Evolutionary conservation across 2,888 invertebrate genomes (phyloP), one percentile per base, ranked within the genome.

Genomic region (Limnephilus lunatus): DNA sequence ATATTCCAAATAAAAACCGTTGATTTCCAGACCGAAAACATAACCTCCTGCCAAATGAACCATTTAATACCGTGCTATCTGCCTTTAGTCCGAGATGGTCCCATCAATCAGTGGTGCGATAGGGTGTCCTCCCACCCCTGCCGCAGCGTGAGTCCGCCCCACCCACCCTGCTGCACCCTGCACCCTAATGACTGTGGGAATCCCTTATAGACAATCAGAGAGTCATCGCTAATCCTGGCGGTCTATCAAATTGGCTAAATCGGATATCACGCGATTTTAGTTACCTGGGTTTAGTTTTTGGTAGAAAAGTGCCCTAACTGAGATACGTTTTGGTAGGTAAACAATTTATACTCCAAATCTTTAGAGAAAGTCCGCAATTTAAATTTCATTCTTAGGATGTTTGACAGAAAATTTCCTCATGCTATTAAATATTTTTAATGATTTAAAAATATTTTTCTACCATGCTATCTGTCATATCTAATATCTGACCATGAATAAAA

Each of bases 141-240:
- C 81, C 85, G 88, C 85, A 44, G 80, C 68, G 81, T 44, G 81
- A 25, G 85, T 81, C 86, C 44, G 86, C 91, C 81, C 92, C 92
- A 25, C 53, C 48, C 53, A 25, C 53, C 48, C 53, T 68, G 53
- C 53, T 68, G 53, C 53, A 68, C 53, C 53, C 53, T 53, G 53
- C 15, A 53, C 53, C 87, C 89, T 93, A 92, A 93, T 93, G 92
- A 93, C 88, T 93, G 93, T 93, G 93, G 93, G 93, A 92, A 92
- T 88, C 89, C 90, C 85, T 81, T 31, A 89, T 89, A 90, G 89
- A 93, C 92, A 90, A 91, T 87, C 90, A 30, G 90, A 83, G 48
- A 90, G 90, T 90, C 90, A 85, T 90, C 85, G n/a, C 80, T 90
- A 88, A 88, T 88, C 88, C 88, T 31, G 88, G 31, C 68, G 31